A percentile compares a stretch with the other conserved stretches of the same genome.
phyloP scores from a whole-genome alignment of 2,888 invertebrate species.

The Apodemia mormo region DNA sequence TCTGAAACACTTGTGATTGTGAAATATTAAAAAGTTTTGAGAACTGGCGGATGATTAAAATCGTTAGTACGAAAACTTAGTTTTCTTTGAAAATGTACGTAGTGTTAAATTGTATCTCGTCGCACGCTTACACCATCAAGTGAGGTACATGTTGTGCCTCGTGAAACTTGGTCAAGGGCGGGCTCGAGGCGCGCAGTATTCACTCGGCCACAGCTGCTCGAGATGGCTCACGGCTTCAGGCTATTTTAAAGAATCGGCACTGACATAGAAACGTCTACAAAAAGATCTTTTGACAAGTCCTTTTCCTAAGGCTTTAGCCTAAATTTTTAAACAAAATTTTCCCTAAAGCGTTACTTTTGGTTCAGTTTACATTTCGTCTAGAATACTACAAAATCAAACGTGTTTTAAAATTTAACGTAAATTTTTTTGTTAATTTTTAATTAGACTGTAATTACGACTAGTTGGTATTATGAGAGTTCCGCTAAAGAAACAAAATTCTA shows the following conservation, averaged over 20 bases:
- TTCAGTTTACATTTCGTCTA: not conserved
- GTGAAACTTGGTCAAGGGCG: slow-evolving; percentile 12
- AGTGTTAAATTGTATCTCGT: too few relatives aligned
- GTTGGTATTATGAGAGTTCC: too few relatives aligned
- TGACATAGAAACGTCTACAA: slow-evolving; percentile 18
- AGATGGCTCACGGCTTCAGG: slow-evolving; percentile 13
- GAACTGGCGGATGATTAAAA: too few relatives aligned
- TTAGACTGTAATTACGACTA: too few relatives aligned
- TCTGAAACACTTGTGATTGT: too few relatives aligned
- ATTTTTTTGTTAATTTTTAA: too few relatives aligned
- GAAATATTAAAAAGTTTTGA: too few relatives aligned
- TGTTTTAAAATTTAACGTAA: too few relatives aligned
- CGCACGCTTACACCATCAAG: not conserved
- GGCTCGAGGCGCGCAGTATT: not conserved
- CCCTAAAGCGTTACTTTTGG: not conserved
- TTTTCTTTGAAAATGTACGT: too few relatives aligned
- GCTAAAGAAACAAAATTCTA: too few relatives aligned
- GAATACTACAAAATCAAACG: not conserved
- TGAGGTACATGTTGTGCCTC: not conserved
- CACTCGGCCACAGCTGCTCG: not conserved
- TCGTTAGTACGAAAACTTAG: too few relatives aligned
- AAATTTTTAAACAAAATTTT: slow-evolving; percentile 9
- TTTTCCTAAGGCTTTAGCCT: slow-evolving; percentile 4
- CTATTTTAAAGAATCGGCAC: slow-evolving; percentile 18
- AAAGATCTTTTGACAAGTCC: slow-evolving; percentile 12